Conservation (phyloP, 2,888 invertebrate species). For the Heteromyza rotundicornis region DNA sequence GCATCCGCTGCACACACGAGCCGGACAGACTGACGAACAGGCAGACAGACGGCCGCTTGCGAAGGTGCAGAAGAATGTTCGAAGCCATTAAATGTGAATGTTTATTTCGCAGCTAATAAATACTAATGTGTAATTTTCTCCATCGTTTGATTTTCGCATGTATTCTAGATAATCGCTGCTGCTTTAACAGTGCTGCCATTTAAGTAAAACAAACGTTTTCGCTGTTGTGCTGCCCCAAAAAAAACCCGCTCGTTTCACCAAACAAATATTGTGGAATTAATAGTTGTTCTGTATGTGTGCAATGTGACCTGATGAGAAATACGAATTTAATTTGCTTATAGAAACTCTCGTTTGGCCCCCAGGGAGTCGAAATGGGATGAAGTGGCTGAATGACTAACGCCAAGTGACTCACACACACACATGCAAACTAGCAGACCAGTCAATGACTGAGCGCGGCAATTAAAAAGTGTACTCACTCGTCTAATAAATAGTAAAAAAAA, state of each 20-base stretch:
- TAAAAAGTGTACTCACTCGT: not conserved
- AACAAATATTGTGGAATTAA: too few species aligned
- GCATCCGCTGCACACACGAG: too few species aligned
- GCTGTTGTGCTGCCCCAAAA: too few species aligned
- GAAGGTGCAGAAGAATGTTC: not conserved
- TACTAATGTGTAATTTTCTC: not conserved
- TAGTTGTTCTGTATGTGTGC: too few species aligned
- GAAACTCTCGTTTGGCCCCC: too few species aligned
- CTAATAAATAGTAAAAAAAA: conserved; percentile 3
- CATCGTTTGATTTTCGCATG: not conserved
- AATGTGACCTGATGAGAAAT: too few species aligned
- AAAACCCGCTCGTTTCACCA: too few species aligned
- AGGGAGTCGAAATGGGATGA: not conserved
- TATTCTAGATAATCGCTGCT: not conserved
- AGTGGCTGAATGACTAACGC: too few species aligned
- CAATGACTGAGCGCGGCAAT: not conserved
- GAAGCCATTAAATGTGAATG: conserved; percentile 5
- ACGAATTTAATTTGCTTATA: too few species aligned
- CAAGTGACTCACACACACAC: too few species aligned
- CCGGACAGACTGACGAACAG: too few species aligned
- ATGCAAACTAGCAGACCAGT: not conserved
- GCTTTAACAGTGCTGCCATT: not conserved
- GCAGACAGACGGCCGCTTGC: too few species aligned
- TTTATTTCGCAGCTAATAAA: conserved; percentile 10
- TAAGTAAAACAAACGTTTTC: not conserved